phyloP scores from a whole-genome alignment of 2,888 invertebrate species.

The Steinernema scapterisci region DNA sequence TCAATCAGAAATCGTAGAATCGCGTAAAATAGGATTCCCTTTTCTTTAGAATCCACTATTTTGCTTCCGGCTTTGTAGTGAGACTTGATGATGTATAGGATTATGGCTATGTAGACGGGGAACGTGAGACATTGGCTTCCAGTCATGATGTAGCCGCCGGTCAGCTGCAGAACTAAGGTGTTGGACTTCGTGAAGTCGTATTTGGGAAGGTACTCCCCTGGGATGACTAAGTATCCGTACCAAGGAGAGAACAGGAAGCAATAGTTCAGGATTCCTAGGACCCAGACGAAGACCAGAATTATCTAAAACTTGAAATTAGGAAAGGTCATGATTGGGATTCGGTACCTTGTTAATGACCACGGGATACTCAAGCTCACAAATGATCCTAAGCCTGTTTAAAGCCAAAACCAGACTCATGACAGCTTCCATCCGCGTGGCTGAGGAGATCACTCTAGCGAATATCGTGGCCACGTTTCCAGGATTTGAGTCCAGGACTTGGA shows the following conservation, averaged over 20 bases:
- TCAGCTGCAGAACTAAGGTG: not conserved
- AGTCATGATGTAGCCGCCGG: too few relatives aligned
- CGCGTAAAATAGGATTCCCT: not conserved
- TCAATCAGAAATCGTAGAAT: not conserved
- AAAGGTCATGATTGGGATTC: too few relatives aligned
- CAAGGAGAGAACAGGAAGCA: not conserved
- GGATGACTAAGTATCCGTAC: not conserved
- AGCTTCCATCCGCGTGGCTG: not conserved
- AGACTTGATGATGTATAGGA: too few relatives aligned
- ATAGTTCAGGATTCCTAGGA: not conserved
- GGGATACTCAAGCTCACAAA: not conserved
- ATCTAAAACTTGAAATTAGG: not conserved
- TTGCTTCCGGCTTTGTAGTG: too few relatives aligned
- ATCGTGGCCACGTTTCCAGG: not conserved
- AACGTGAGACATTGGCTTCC: too few relatives aligned
- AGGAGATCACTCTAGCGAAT: not conserved
- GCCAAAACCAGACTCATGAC: not conserved
- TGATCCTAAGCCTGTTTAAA: conserved; percentile 4
- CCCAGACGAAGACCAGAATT: not conserved
- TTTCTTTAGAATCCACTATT: not conserved
- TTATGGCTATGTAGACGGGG: too few relatives aligned
- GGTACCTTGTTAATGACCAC: not conserved
- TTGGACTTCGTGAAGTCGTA: not conserved
- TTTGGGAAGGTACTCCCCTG: not conserved
- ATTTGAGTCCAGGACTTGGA: not conserved